Evolutionary conservation across 1,140 invertebrate species (phyloP).

Genomic region (Dolichoris vasculosae): DNA sequence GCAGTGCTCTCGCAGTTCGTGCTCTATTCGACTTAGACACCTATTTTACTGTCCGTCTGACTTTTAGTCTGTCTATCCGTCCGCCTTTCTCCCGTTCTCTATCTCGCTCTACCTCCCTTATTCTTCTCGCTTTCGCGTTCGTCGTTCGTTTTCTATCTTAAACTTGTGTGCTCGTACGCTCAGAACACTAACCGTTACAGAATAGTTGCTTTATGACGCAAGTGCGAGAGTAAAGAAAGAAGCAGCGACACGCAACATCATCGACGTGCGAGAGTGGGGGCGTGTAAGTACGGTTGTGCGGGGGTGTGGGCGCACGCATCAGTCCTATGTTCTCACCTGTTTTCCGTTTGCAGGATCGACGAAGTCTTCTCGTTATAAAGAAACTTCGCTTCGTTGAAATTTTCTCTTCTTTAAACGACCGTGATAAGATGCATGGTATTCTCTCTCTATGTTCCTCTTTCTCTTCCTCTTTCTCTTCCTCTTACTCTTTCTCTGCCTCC

Average conservation of each 20-base stretch:
- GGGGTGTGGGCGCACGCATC: no score
- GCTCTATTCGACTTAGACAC: background rate
- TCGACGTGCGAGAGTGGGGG: no score
- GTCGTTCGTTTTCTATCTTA: background rate
- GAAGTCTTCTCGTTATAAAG: background rate
- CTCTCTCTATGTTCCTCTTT: no score
- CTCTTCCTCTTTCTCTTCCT: background rate
- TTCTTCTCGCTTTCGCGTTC: background rate
- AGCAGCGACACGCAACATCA: no score
- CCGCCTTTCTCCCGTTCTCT: background rate
- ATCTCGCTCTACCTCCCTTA: background rate
- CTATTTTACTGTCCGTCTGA: background rate
- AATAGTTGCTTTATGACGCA: slow-evolving; percentile 12
- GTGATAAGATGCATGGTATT: background rate
- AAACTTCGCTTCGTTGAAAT: background rate
- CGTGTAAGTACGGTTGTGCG: no score
- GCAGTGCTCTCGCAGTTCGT: background rate
- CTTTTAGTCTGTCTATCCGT: background rate
- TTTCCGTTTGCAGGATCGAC: background rate
- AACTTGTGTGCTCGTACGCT: background rate
- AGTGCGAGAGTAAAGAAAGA: background rate
- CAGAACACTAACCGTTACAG: background rate
- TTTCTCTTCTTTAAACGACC: background rate
- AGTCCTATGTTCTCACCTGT: background rate
- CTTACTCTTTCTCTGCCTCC: no score